Base-by-base conservation (phyloP, 2,888 invertebrate genomes). In the Temnothorax ravouxi region DNA sequence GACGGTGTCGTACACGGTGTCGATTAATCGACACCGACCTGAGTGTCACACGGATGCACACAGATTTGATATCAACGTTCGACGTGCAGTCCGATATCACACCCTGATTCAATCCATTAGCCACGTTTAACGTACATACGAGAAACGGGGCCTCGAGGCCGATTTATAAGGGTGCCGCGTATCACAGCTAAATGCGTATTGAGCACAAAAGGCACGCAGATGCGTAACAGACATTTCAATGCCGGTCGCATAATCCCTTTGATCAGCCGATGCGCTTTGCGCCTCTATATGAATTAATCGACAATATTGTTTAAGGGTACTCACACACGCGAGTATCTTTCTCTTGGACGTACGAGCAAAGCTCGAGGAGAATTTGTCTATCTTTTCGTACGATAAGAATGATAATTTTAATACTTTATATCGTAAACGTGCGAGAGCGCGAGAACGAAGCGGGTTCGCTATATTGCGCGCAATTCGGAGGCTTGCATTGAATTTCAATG, bases 21-120 rank as follows among this genome's bases (percentile, higher is more conserved):
- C 83, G 80, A 76, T 83, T 83, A 83, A 83, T 83, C 79, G 79
- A 83, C 47, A 34, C 34, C 34, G 41, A 41, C 41, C 41, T 44
- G 47, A 18, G 11, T 52, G 76, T 81, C 77, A 44, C 62, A 41
- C 38, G 50, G 75, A 21, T 6, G 41, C 62, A 54, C 47, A 52
- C 77, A 80, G 72, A 80, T 80, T 59, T 47, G 79, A 59, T 80
- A 80, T 71, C 79, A 50, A 38, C 47, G 34, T 41, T n/a, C 71
- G 67, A 69, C 44, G 15, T 34, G 38, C 71, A 83, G 69, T 34
- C 38, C 72, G 79, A 80, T 71, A 71, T 71, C 79, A 38, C 72
- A 59, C 18, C 18, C 21, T 8, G 59, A 25, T 80, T 25, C 59
- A 47, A 71, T 80, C 59, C 79, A 80, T 80, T 80, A 50, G 47